Conservation (phyloP, 2,113 vertebrate species). For the Charina bottae region DNA sequence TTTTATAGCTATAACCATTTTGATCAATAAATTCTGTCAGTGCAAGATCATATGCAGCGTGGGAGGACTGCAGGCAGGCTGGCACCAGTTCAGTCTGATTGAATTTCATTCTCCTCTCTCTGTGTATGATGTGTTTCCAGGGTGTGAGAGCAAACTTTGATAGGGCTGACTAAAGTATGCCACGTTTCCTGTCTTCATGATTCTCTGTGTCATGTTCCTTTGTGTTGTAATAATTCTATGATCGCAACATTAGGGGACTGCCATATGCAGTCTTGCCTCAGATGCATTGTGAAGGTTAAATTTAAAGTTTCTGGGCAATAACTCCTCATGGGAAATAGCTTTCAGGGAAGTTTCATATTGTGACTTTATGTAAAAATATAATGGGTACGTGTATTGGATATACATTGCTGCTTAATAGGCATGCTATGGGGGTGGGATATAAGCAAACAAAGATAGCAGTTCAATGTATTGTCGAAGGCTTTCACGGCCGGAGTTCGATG, state of each 20-base stretch:
- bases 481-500: no score
- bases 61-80: neutral
- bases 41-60: neutral
- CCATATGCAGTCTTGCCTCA: neutral
- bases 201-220: neutral
- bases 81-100: neutral
- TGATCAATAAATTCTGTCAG: neutral
- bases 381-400: neutral
- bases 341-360: neutral
- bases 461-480: no score
- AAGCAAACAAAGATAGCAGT: neutral
- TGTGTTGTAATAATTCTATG: neutral
- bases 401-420: no score
- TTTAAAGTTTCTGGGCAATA: neutral
- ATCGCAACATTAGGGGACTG: neutral
- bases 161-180: neutral
- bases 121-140: neutral
- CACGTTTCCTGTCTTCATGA: neutral
- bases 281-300: slow-evolving; percentile 9
- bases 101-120: neutral
- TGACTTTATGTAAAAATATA: neutral
- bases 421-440: neutral
- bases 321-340: neutral
- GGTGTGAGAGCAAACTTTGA: neutral
- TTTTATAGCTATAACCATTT: neutral